Evolutionary conservation across 2,797 vertebrate genomes (phyloP).

Genomic region (Gallinago solitaria): DNA sequence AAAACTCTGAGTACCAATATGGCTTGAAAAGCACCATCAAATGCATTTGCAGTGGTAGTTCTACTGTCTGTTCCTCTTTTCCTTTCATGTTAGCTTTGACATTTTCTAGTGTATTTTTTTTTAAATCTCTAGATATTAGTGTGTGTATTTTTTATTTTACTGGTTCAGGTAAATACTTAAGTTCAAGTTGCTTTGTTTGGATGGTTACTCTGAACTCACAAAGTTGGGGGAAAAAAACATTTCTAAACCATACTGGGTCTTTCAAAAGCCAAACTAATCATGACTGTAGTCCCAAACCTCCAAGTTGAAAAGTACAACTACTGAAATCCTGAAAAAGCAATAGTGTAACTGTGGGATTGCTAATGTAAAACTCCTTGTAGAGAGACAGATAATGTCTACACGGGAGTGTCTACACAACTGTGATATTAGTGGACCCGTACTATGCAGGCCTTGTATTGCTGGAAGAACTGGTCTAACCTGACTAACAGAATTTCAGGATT

Average conservation of each 20-base stretch:
- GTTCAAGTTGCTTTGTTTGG: background rate
- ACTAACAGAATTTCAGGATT: background rate
- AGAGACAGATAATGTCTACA: background rate
- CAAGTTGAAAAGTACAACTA: background rate
- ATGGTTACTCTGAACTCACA: background rate
- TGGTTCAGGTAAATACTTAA: background rate
- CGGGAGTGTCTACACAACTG: background rate
- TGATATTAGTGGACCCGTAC: background rate
- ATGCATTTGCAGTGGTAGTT: background rate
- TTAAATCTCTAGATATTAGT: background rate
- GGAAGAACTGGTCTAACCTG: constrained; percentile 42
- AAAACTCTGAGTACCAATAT: background rate
- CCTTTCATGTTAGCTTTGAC: background rate
- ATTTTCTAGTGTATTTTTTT: background rate
- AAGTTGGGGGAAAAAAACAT: background rate
- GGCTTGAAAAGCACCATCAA: background rate
- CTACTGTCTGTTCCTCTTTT: background rate
- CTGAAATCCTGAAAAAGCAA: background rate
- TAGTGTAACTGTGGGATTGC: background rate
- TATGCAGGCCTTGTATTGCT: background rate
- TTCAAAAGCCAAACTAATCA: background rate
- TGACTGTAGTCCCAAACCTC: background rate
- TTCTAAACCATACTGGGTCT: background rate
- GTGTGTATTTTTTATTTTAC: background rate
- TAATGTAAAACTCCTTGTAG: background rate